Base-by-base conservation (phyloP, 1,140 invertebrate species). In the Drosophila equinoxialis region DNA sequence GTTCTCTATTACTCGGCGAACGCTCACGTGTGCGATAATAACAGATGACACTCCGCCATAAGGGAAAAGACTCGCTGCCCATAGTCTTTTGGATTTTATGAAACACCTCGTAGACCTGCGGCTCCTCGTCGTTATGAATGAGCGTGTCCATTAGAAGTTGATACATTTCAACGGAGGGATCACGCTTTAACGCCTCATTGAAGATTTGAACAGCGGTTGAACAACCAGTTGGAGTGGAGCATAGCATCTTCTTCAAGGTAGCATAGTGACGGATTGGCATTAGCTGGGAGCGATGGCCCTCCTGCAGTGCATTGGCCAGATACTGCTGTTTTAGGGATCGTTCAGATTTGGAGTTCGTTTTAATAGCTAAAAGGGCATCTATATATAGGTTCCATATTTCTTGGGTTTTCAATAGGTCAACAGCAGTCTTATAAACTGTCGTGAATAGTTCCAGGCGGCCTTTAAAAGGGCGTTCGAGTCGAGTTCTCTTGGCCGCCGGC, bases 311-410 rank as follows among this genome's bases (percentile, higher is more conserved):
- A 14, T 61, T 72, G 3, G 76, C 85, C 59, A 92, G 67, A 23
- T 77, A 75, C 41, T 90, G 71, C 11, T 89, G 82, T n/a, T 76
- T 79, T 0, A 73, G 60, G 1, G 62, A 17, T 0, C 77, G 68
- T 45, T 90, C 85, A 1, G 72, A 45, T 6, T 70, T 72, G n/a
- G 70, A 65, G 51, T 91, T 87, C 11, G 67, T 65, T 45, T 86
- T 91, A 0, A 92, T 39, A 2, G 79, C 55, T 14, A 92, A 4
- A 85, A 92, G 90, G 20, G 85, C 89, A 48, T 90, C 84, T 10
- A 92, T 33, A 45, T 91, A 91, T 1, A 77, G 33, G 48, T 72
- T 60, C 80, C 75, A 77, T 70, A 78, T 71, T 63, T 91, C 81
- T 59, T 76, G 37, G 14, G 78, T 81, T 66, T 79, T 72, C 26